A percentile compares a stretch with the other conserved stretches of the same genome.
phyloP scores from a whole-genome alignment of 2,888 invertebrate genomes.

The Sthenelais limicola region DNA sequence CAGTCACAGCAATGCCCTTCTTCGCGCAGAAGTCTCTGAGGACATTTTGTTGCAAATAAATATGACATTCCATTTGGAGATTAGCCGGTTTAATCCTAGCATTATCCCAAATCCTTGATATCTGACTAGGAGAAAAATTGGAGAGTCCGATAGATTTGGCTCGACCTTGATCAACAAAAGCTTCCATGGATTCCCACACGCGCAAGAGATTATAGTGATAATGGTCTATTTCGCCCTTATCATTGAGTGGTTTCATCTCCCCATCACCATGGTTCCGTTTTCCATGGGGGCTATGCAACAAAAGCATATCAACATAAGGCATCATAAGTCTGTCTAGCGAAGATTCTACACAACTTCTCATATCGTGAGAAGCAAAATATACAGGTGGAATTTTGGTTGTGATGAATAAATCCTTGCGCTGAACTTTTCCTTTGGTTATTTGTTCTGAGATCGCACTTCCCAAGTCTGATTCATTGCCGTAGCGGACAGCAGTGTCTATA shows the following conservation, averaged over 20 bases:
- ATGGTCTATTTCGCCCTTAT: constrained; percentile 1
- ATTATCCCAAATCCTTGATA: constrained; percentile 10
- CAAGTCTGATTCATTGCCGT: constrained; percentile 8
- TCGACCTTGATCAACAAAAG: constrained; percentile 14
- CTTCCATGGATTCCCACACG: constrained; percentile 18
- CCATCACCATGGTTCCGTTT: constrained; percentile 29
- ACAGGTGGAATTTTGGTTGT: constrained; percentile 38
- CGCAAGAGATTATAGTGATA: constrained; percentile 7
- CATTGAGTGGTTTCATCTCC: neutral
- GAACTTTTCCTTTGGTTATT: neutral
- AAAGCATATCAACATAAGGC: constrained; percentile 29
- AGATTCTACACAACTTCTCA: neutral
- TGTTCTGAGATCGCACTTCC: neutral
- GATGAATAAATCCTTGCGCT: constrained; percentile 26
- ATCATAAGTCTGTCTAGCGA: constrained; percentile 20
- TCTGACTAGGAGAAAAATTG: constrained; percentile 18
- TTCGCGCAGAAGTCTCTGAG: constrained; percentile 1
- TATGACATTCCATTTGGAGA: constrained; percentile 32
- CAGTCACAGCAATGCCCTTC: constrained; percentile 20
- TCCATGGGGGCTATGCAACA: constrained; percentile 30
- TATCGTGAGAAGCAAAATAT: constrained; percentile 8
- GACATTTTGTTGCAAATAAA: constrained; percentile 11
- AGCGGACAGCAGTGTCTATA: constrained; percentile 33
- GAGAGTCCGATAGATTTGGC: constrained; percentile 28
- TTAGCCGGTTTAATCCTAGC: constrained; percentile 27